A percentile compares a stretch with the other conserved stretches of the same genome.
These are phyloP conservation scores for Idaea biselata DNA, from an alignment of 2,888 invertebrate genomes.

Conservation along the genomic window DNA sequence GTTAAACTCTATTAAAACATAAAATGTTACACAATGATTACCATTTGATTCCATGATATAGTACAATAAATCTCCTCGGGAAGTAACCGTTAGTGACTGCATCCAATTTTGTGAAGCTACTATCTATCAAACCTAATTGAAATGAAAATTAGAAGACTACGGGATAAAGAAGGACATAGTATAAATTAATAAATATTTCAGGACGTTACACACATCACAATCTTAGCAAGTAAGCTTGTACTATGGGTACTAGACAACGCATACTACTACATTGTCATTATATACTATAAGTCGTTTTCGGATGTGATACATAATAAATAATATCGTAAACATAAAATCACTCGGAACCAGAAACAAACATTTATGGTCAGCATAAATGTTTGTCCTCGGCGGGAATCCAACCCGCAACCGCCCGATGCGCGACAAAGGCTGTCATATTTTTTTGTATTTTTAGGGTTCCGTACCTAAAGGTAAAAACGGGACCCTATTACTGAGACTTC, in stretches of 20 bases:
- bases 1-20: background rate
- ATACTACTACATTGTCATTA: too few relatives aligned
- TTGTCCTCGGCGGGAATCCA: background rate
- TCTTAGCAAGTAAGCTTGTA: slow-evolving; percentile 7
- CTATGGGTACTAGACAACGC: slow-evolving; percentile 1
- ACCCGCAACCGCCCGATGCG: background rate
- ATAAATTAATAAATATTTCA: slow-evolving; percentile 7
- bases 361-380: background rate
- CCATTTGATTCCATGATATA: background rate
- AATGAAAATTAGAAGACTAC: background rate
- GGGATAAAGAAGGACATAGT: too few relatives aligned
- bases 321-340: too few relatives aligned
- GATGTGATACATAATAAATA: too few relatives aligned
- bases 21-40: background rate
- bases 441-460: too few relatives aligned
- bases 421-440: too few relatives aligned
- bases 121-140: background rate
- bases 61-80: background rate
- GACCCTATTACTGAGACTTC: too few relatives aligned
- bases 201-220: slow-evolving; percentile 14
- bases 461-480: too few relatives aligned
- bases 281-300: too few relatives aligned
- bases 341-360: background rate
- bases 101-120: background rate
- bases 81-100: background rate